Base-by-base conservation (phyloP, 2,888 invertebrate species). In the Camponotus fellah region DNA sequence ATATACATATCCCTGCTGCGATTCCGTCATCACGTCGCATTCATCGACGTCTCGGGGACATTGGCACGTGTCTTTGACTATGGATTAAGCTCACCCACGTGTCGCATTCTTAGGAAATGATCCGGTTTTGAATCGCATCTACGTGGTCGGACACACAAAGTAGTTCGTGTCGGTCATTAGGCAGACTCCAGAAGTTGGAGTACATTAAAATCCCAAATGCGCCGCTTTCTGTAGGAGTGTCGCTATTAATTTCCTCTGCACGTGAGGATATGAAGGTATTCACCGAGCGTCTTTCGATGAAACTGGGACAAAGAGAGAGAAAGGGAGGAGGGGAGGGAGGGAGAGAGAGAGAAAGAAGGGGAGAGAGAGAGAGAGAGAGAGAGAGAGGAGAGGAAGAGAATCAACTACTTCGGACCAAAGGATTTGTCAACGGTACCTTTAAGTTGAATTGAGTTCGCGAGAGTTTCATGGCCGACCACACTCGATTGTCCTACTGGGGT, bases 401-500 rank as follows among this genome's bases (percentile, higher is more conserved):
- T 12, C 43, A 53, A n/a, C 5, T 26, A 64, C 76, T 14, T 53
- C 21, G 32, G 60, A 26, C 37, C 40, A 14, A 77, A 53, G 64
- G 34, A 32, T 81, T 81, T 77, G 81, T 53, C 79, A 77, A 64
- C 32, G 62, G 8, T 32, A 43, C 12, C 64, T 81, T 81, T 32
- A 77, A 64, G 53, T 64, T 81, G 62, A 76, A 77, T 81, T 40
- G 64, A 81, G 56, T 77, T 34, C 40, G 34, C 43, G 53, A 53
- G 26, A 65, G 40, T 64, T 81, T 81, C 64, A 40, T 37, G 53
- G 53, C 21, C 53, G n/a, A 32, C 46, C 17, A 26, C 0, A 37
- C 6, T 6, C 37, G 37, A 12, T 21, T 9, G 12, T 14, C n/a
- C 49, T 26, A 26, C 26, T 2, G 1, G 26, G 12, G 10, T 49